Conservation (phyloP, 1,140 invertebrate species). For the Temnothorax curvispinosus region DNA sequence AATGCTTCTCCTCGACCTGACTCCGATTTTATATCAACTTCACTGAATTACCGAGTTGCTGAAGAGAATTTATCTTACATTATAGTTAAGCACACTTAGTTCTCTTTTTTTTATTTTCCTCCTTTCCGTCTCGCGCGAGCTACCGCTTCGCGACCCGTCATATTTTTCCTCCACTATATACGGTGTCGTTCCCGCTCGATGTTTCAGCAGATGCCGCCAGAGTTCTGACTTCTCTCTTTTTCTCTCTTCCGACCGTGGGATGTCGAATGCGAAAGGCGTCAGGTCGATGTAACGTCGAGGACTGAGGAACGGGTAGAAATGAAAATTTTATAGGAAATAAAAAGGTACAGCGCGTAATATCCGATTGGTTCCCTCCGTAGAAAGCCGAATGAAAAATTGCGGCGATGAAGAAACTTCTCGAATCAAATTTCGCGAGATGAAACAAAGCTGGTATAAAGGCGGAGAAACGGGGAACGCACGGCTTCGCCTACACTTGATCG, state of each 20-base stretch:
- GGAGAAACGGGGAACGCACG: neutral
- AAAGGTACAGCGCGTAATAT: neutral
- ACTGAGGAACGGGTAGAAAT: neutral
- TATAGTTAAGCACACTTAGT: slow-evolving; percentile 6
- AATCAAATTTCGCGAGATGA: neutral
- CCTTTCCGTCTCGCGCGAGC: neutral
- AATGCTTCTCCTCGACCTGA: neutral
- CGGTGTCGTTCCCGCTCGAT: slow-evolving; percentile 35
- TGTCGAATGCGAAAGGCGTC: slow-evolving; percentile 25
- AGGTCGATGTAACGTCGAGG: slow-evolving; percentile 8
- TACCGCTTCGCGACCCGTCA: neutral
- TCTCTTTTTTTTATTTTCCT: neutral
- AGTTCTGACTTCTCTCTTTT: neutral
- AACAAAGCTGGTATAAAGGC: neutral
- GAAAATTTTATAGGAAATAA: slow-evolving; percentile 48
- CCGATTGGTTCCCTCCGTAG: neutral
- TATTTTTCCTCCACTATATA: slow-evolving; percentile 23
- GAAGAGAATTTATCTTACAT: slow-evolving; percentile 35
- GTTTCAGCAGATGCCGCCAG: slow-evolving; percentile 70
- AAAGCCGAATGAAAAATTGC: slow-evolving; percentile 21
- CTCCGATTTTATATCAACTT: slow-evolving; percentile 23
- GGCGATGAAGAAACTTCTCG: neutral
- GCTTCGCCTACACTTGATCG: neutral
- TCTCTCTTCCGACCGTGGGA: neutral
- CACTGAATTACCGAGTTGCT: neutral